These are phyloP conservation scores for Epizoanthus illoricatus DNA, from an alignment of 92 coral and sea anemone genomes.

Conservation along the genomic window DNA sequence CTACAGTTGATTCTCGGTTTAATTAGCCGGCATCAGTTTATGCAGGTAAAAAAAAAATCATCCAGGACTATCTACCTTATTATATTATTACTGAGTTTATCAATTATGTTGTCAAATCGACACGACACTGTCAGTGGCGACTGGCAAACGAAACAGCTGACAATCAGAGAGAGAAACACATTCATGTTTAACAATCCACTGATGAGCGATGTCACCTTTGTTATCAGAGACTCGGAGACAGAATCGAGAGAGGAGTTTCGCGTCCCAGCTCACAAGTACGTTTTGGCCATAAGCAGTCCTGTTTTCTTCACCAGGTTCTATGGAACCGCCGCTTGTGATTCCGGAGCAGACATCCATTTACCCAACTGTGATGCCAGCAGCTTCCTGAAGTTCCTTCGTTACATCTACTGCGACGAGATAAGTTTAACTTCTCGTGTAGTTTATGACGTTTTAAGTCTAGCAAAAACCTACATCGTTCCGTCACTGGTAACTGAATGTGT, in stretches of 20 bases:
- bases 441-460: constrained; percentile 29
- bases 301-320: constrained; percentile 27
- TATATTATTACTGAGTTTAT: not conserved
- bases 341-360: constrained; percentile 5
- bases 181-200: constrained; percentile 40
- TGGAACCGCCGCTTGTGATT: constrained; percentile 8
- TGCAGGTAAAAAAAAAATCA: not conserved
- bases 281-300: constrained; percentile 25
- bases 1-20: not conserved
- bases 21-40: not conserved
- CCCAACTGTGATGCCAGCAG: constrained; percentile 30
- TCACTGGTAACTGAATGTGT: constrained; percentile 21
- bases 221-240: constrained; percentile 5
- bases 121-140: not conserved
- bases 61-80: no score
- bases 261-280: constrained; percentile 35
- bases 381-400: constrained; percentile 31
- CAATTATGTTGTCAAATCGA: not conserved
- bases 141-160: constrained; percentile 35
- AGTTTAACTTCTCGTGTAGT: constrained; percentile 15
- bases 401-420: constrained; percentile 26
- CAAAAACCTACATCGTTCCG: constrained; percentile 21
- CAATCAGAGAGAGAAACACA: constrained; percentile 19
- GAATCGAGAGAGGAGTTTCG: constrained; percentile 3
- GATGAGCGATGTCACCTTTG: constrained; percentile 33